phyloP scores from a whole-genome alignment of 2,888 invertebrate genomes.

The Pammene fasciana region DNA sequence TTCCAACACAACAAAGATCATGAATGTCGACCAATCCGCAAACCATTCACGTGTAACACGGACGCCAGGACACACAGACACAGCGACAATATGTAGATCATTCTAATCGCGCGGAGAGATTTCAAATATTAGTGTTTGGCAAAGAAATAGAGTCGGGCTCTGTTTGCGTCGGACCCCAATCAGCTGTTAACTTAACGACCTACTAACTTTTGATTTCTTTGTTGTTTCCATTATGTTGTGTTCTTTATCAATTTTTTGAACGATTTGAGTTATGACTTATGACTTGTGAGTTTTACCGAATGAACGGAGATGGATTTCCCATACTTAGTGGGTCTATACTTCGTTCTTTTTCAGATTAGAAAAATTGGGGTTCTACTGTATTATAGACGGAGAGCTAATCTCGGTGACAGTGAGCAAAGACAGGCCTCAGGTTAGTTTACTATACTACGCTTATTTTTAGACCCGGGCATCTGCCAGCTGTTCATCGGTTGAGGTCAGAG shows the following conservation, averaged over 20 bases:
- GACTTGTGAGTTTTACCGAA: neutral
- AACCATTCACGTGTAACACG: neutral
- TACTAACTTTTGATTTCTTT: conserved; percentile 23
- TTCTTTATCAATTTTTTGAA: neutral
- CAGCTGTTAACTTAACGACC: conserved; percentile 38
- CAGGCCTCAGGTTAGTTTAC: no score
- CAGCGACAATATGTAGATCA: conserved; percentile 54
- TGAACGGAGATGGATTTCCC: no score
- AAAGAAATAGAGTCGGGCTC: conserved; percentile 70
- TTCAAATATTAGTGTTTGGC: conserved; percentile 82
- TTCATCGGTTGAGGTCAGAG: no score
- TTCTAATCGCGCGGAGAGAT: conserved; percentile 68
- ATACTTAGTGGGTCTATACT: no score
- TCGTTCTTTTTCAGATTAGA: no score
- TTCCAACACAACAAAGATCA: neutral
- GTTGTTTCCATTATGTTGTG: conserved; percentile 9
- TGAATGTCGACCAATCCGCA: neutral
- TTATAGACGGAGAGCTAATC: no score
- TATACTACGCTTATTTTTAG: no score
- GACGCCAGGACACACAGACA: conserved; percentile 1
- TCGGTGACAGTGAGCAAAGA: no score
- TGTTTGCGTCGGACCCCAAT: conserved; percentile 48
- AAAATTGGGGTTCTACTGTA: no score
- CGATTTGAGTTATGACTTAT: neutral
- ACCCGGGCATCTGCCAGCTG: no score